Evolutionary conservation across 2,888 invertebrate species (phyloP).

Genomic region (Ypsolopha sequella): DNA sequence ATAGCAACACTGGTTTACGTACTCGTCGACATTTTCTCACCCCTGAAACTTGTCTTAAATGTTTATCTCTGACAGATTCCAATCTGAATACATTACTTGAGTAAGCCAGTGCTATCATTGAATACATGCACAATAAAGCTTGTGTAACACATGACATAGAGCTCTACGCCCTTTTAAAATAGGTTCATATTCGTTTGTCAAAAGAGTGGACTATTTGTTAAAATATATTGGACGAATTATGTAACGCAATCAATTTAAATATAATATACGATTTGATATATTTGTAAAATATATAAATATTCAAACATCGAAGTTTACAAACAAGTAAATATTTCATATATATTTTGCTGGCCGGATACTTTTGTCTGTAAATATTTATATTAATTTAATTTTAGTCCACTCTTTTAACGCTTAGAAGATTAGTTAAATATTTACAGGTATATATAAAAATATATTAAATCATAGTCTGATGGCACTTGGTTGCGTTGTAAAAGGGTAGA

Average conservation of each 20-base stretch:
- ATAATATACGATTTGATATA: conserved; percentile 20
- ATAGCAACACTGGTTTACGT: not conserved
- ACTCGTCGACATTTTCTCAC: not conserved
- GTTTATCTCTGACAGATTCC: not conserved
- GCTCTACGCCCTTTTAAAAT: conserved; percentile 10
- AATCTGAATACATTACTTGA: too few species aligned
- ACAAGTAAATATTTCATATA: conserved; percentile 14
- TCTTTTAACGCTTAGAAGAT: conserved; percentile 36
- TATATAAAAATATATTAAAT: conserved; percentile 56
- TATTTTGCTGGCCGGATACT: conserved; percentile 47
- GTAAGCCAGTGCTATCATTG: too few species aligned
- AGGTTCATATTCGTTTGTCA: conserved; percentile 19
- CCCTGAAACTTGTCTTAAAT: not conserved
- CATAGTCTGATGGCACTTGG: conserved; percentile 65
- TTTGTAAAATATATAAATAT: conserved; percentile 26
- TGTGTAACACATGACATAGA: not conserved
- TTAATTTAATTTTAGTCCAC: conserved; percentile 29
- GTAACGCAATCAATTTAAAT: conserved; percentile 26
- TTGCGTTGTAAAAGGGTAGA: conserved; percentile 50
- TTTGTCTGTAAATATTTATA: conserved; percentile 24
- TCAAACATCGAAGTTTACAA: not conserved
- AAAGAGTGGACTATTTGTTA: conserved; percentile 36
- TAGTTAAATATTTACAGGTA: conserved; percentile 51
- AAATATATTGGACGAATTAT: conserved; percentile 33
- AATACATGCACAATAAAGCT: too few species aligned